These are phyloP conservation scores for Empidonax traillii DNA, from an alignment of 2,113 vertebrate species.

Conservation along the genomic window DNA sequence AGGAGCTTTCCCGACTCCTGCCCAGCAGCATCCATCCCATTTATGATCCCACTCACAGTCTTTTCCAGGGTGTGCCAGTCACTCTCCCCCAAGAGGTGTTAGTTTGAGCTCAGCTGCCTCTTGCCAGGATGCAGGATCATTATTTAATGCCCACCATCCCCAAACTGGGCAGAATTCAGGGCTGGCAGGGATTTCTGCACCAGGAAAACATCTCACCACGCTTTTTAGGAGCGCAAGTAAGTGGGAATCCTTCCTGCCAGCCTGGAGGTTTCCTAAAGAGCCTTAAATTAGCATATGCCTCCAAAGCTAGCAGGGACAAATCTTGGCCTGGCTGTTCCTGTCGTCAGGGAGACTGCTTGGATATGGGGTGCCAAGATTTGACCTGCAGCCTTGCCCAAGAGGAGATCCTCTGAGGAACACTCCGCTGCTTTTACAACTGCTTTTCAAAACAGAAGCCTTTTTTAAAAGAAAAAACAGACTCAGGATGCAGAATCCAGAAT, in stretches of 20 bases:
- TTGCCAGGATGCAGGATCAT: neutral
- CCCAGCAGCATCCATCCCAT: neutral
- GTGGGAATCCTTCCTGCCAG: neutral
- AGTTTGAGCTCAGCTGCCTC: neutral
- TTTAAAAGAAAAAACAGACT: neutral
- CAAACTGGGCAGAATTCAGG: accelerated
- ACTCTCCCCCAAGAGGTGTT: neutral
- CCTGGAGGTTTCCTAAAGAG: neutral
- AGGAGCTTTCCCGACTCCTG: neutral
- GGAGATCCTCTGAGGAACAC: neutral
- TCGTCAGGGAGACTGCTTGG: neutral
- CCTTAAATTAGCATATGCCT: neutral
- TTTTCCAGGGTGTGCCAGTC: neutral
- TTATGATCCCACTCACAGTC: neutral
- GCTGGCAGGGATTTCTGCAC: neutral
- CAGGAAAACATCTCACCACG: neutral
- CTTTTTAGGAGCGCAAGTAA: neutral
- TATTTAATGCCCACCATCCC: neutral
- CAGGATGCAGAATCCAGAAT: neutral
- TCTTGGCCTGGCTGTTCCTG: neutral
- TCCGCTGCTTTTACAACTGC: neutral
- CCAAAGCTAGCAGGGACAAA: neutral
- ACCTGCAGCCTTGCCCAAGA: neutral
- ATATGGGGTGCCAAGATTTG: neutral
- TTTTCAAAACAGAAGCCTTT: conserved; percentile 14